A percentile compares a stretch with the other conserved stretches of the same genome.
phyloP scores from a whole-genome alignment of 2,888 invertebrate species.

The Caradrina clavipalpis region DNA sequence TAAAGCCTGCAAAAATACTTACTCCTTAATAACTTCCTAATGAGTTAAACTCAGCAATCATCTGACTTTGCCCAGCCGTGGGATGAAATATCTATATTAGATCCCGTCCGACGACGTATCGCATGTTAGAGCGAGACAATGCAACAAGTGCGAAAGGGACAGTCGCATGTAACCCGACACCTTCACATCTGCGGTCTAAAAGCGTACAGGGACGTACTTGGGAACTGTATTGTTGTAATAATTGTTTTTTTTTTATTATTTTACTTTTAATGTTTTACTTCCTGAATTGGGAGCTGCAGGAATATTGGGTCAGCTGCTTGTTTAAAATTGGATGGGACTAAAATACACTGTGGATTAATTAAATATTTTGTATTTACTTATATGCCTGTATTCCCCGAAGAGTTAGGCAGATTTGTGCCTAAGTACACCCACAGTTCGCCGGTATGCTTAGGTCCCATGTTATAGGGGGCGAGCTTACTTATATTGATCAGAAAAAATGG shows the following conservation, averaged over 20 bases:
- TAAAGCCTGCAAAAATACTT: neutral
- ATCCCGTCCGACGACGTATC: conserved; percentile 69
- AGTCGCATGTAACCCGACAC: conserved; percentile 80
- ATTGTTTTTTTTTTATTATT: conserved; percentile 55
- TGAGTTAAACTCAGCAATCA: conserved; percentile 39
- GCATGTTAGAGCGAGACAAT: conserved; percentile 67
- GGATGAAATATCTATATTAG: conserved; percentile 67
- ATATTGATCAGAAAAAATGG: too few species aligned
- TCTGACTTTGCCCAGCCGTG: conserved; percentile 60
- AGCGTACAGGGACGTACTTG: conserved; percentile 79
- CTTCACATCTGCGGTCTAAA: conserved; percentile 87
- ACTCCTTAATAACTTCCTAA: conserved; percentile 7
- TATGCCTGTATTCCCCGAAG: too few species aligned
- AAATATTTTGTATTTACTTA: neutral
- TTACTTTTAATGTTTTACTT: conserved; percentile 55
- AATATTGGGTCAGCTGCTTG: conserved; percentile 42
- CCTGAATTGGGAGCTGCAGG: conserved; percentile 35
- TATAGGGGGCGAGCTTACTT: too few species aligned
- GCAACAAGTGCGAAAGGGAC: conserved; percentile 70
- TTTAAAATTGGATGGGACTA: neutral
- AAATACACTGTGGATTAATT: neutral
- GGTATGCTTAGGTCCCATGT: too few species aligned
- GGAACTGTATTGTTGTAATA: conserved; percentile 68
- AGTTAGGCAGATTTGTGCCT: too few species aligned
- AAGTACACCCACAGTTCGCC: too few species aligned